These are phyloP conservation scores for Nothura maculosa DNA, from an alignment of 2,797 vertebrate species.

Conservation along the genomic window DNA sequence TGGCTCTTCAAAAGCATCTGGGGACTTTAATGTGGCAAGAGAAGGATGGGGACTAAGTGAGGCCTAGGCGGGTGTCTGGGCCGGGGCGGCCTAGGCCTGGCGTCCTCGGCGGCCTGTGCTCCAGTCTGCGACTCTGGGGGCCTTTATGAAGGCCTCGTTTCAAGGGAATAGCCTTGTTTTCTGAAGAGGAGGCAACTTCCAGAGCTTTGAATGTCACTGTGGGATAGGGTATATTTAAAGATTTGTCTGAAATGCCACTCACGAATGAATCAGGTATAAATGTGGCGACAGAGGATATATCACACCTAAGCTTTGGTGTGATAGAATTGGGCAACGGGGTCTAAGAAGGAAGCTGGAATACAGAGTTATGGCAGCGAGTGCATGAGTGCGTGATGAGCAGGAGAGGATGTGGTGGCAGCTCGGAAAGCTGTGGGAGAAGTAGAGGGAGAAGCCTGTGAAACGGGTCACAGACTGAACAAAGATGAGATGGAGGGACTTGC, in stretches of 20 bases:
- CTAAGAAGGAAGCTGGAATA: background rate
- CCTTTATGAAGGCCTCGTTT: background rate
- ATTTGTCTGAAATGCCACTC: conserved; percentile 19
- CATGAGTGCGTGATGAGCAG: background rate
- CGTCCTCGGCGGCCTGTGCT: background rate
- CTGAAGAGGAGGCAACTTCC: background rate
- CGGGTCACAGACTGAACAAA: background rate
- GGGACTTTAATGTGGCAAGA: background rate
- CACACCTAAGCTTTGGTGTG: background rate
- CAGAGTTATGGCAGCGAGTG: background rate
- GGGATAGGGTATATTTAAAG: background rate
- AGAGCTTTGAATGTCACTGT: background rate
- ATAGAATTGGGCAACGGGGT: no score
- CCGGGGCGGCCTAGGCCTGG: background rate
- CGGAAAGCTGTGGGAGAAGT: background rate
- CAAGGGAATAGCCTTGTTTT: background rate
- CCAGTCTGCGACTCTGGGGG: background rate
- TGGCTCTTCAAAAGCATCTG: background rate
- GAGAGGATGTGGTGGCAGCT: background rate
- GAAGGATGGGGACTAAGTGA: background rate
- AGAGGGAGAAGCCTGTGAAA: background rate
- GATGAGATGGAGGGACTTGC: background rate
- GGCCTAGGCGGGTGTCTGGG: no score
- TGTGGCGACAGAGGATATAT: background rate
- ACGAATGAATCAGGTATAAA: conserved; percentile 19